phyloP scores from a whole-genome alignment of 2,113 vertebrate genomes.

The Microcebus jonahi region DNA sequence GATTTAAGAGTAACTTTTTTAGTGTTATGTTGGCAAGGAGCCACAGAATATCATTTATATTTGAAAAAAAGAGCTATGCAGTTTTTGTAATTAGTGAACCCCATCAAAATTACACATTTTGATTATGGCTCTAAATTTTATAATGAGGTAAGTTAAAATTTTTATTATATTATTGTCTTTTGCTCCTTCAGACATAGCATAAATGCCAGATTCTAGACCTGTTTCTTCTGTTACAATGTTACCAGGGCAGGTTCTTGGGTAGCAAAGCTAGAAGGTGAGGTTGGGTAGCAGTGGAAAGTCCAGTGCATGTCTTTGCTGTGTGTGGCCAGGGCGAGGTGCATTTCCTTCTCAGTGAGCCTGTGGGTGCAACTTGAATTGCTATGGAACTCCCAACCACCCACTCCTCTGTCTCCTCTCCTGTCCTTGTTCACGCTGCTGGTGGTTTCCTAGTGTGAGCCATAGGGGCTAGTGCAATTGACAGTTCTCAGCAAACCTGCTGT shows the following conservation, averaged over 20 bases:
- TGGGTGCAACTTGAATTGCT: not conserved
- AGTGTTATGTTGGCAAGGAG: not conserved
- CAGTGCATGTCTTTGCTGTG: not conserved
- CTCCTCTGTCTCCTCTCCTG: not conserved
- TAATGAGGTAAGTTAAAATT: not conserved
- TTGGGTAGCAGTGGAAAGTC: no score
- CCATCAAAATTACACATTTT: not conserved
- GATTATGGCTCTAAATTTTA: not conserved
- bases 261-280: not conserved
- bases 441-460: not conserved
- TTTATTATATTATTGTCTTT: not conserved
- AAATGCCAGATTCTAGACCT: not conserved
- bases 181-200: not conserved
- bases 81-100: not conserved
- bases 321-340: not conserved
- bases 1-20: not conserved
- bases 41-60: not conserved
- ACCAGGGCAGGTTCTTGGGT: not conserved
- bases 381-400: not conserved
- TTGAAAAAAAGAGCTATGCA: not conserved
- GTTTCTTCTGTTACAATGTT: not conserved
- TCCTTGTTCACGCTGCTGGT: not conserved
- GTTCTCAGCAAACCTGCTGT: not conserved
- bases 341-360: no score
- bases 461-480: not conserved